Evolutionary conservation across 53 echinoderm and acorn worm genomes (phyloP), one percentile per base, ranked within the genome.

Genomic region (Paelopatides confundens): DNA sequence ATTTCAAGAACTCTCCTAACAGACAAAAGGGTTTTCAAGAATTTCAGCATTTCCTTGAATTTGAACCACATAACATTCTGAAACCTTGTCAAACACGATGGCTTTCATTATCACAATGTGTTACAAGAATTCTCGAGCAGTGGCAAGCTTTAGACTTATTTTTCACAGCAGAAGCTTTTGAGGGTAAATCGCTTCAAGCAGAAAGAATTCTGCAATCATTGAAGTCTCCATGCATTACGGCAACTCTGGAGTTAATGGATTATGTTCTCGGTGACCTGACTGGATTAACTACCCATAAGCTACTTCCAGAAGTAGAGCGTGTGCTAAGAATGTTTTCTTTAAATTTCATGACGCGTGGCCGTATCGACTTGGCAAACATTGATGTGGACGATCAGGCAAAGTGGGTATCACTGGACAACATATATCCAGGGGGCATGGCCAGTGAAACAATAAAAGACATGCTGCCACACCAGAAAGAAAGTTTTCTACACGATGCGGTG

Each of bases 21-120:
- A 23, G 29, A 28, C 85, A 65, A 43, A 49, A 68, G 23, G 67
- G 65, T 3, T 68, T 14, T 67, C 5, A 15, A 31, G 85, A 85
- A 38, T 85, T 85, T 1, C 68, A 66, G 66, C 71, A 66, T 23
- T 64, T 66, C 69, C 0, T 65, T 0, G 85, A 85, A 21, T 31
- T 66, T 21, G 33, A 65, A 15, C 33, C 46, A 31, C 85, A 85
- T 66, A 14, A n/a, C 33, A 85, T 85, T 37, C 38, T 85, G 65
- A 85, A 85, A 38, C 85, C 65, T 30, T 65, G 66, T 13, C 85
- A 85, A 35, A 85, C 85, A 85, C 39, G 38, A 32, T 85, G 85
- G 85, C 46, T 85, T 12, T 85, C 68, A 6, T 33, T 67, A 31
- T 32, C 67, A 12, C 85, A 85, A 15, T 77, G 78, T 77, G 47